phyloP scores from a whole-genome alignment of 1,140 invertebrate genomes.

The Daktulosphaira vitifoliae region DNA sequence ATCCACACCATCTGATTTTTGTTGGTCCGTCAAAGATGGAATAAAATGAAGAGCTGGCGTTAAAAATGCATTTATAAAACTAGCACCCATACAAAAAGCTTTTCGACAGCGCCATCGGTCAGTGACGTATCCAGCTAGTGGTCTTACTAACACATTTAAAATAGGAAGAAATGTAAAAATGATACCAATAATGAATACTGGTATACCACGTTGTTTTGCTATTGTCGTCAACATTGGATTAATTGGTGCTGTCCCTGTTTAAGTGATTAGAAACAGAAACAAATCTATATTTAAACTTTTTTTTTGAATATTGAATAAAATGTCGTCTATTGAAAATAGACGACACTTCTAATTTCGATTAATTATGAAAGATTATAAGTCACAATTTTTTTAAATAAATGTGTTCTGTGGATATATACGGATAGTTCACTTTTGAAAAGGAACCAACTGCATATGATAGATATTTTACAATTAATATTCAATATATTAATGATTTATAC shows the following conservation, averaged over 20 bases:
- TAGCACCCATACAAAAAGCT: constrained; percentile 53
- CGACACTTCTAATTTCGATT: no score
- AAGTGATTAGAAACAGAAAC: no score
- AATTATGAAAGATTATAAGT: no score
- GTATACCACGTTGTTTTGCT: constrained; percentile 73
- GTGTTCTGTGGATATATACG: no score
- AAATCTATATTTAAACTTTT: no score
- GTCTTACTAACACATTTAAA: constrained; percentile 67
- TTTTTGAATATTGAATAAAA: no score
- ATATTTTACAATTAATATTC: no score
- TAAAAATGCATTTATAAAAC: neutral
- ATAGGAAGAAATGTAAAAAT: constrained; percentile 73
- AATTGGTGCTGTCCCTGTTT: constrained; percentile 71
- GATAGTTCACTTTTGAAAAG: no score
- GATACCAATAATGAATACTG: constrained; percentile 59
- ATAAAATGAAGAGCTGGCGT: neutral
- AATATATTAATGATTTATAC: no score
- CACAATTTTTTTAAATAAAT: no score
- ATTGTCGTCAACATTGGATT: constrained; percentile 72
- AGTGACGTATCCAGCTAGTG: constrained; percentile 65
- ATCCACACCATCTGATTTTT: neutral
- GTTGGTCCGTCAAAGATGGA: neutral
- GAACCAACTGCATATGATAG: no score
- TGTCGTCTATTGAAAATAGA: no score
- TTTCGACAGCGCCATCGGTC: constrained; percentile 71